phyloP scores from a whole-genome alignment of 2,888 invertebrate genomes.

The Sisyra nigra region DNA sequence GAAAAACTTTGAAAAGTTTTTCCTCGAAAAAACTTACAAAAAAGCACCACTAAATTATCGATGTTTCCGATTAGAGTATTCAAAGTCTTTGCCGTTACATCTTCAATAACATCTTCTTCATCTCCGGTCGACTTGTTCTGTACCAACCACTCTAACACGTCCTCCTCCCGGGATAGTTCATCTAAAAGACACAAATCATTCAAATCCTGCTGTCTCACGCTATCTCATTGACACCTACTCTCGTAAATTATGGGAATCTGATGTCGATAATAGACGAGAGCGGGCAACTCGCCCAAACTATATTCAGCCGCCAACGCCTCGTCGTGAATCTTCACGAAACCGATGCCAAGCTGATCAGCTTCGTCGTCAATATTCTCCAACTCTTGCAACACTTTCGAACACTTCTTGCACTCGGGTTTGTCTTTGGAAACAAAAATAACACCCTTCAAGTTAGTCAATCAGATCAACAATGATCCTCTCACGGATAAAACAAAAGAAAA shows the following conservation, averaged over 20 bases:
- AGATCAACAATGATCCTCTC: no score
- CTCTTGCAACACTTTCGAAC: conserved; percentile 77
- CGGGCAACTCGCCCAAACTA: conserved; percentile 75
- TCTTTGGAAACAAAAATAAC: conserved; percentile 36
- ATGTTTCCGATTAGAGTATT: conserved; percentile 77
- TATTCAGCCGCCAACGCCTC: conserved; percentile 83
- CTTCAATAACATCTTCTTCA: conserved; percentile 87
- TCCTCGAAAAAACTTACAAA: conserved; percentile 48
- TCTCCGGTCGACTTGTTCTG: conserved; percentile 87
- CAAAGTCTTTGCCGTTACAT: conserved; percentile 80
- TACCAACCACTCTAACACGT: conserved; percentile 85
- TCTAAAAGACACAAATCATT: conserved; percentile 31
- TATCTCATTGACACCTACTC: conserved; percentile 39
- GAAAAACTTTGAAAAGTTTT: neutral
- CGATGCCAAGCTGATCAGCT: conserved; percentile 85
- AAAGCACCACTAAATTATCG: conserved; percentile 80
- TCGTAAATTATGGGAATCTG: conserved; percentile 90
- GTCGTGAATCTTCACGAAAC: conserved; percentile 88
- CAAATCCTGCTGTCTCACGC: neutral
- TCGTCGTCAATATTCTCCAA: conserved; percentile 90
- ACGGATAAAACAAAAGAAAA: no score
- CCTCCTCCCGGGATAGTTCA: conserved; percentile 78
- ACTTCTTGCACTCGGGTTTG: conserved; percentile 84
- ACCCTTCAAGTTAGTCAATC: no score
- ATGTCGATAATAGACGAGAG: conserved; percentile 83